Evolutionary conservation across 1,140 invertebrate genomes (phyloP).

Genomic region (Octopus sinensis): DNA sequence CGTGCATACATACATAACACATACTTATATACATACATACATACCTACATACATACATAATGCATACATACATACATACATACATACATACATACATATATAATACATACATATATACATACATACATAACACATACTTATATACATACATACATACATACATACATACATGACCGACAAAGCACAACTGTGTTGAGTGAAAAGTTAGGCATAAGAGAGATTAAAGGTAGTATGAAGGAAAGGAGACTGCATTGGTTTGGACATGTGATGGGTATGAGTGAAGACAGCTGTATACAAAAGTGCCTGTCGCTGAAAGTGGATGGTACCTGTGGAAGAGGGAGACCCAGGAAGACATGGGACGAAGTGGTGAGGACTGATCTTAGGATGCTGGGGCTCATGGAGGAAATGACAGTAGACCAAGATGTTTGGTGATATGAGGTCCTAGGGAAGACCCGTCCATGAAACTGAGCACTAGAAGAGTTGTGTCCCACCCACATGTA

Average conservation of each 20-base stretch:
- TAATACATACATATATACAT: not conserved
- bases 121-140: not conserved
- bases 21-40: not conserved
- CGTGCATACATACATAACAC: not conserved
- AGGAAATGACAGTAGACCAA: too few relatives aligned
- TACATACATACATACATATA: not conserved
- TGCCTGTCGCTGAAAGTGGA: not conserved
- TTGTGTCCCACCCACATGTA: too few relatives aligned
- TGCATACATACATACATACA: too few relatives aligned
- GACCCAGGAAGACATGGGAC: too few relatives aligned
- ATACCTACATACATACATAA: not conserved
- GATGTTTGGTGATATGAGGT: too few relatives aligned
- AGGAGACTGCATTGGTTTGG: not conserved
- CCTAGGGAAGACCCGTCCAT: too few relatives aligned
- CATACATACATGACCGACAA: not conserved
- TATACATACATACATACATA: not conserved
- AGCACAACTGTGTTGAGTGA: not conserved
- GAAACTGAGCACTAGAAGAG: too few relatives aligned
- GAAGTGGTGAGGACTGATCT: too few relatives aligned
- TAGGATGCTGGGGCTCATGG: too few relatives aligned
- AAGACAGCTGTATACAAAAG: not conserved
- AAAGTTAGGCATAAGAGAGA: not conserved
- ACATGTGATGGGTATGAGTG: not conserved
- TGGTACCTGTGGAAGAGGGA: not conserved
- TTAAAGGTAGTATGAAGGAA: not conserved